A percentile compares a stretch with the other conserved stretches of the same genome.
phyloP scores from a whole-genome alignment of 1,140 invertebrate species.

The Zaprionus gabonicus region DNA sequence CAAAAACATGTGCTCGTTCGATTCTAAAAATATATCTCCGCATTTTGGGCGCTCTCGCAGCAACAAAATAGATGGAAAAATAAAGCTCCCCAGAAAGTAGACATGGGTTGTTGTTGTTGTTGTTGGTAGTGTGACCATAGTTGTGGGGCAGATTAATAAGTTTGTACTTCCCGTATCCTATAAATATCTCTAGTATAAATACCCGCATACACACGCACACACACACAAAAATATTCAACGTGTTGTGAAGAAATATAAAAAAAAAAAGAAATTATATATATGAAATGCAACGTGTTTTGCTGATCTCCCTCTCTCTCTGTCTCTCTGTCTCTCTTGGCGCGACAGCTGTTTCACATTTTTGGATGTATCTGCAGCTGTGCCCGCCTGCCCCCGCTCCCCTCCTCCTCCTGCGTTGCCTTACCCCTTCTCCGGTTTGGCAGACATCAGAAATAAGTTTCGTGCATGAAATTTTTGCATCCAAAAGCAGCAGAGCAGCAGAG shows the following conservation, averaged over 20 bases:
- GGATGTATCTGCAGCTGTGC: slow-evolving; percentile 72
- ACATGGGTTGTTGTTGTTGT: neutral
- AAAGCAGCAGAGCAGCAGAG: slow-evolving; percentile 11
- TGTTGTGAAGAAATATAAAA: neutral
- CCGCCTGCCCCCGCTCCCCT: neutral
- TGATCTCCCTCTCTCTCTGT: neutral
- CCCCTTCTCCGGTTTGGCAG: slow-evolving; percentile 11
- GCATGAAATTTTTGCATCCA: slow-evolving; percentile 48
- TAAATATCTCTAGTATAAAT: slow-evolving; percentile 3
- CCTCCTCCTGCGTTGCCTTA: neutral
- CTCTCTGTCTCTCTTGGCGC: neutral
- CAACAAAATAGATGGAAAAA: slow-evolving; percentile 27
- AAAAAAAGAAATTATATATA: neutral
- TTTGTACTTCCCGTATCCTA: slow-evolving; percentile 1
- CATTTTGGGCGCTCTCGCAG: slow-evolving; percentile 29
- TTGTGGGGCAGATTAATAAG: neutral
- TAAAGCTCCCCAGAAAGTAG: neutral
- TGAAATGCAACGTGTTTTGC: slow-evolving; percentile 1
- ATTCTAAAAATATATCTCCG: slow-evolving; percentile 73
- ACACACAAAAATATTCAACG: neutral
- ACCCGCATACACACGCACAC: neutral
- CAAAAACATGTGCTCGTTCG: slow-evolving; percentile 72
- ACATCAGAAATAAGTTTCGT: slow-evolving; percentile 68
- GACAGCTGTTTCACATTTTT: slow-evolving; percentile 68
- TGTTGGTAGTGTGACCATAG: slow-evolving; percentile 1